Evolutionary conservation across 2,888 invertebrate genomes (phyloP), one percentile per base, ranked within the genome.

Genomic region (Oegoconia quadripuncta): DNA sequence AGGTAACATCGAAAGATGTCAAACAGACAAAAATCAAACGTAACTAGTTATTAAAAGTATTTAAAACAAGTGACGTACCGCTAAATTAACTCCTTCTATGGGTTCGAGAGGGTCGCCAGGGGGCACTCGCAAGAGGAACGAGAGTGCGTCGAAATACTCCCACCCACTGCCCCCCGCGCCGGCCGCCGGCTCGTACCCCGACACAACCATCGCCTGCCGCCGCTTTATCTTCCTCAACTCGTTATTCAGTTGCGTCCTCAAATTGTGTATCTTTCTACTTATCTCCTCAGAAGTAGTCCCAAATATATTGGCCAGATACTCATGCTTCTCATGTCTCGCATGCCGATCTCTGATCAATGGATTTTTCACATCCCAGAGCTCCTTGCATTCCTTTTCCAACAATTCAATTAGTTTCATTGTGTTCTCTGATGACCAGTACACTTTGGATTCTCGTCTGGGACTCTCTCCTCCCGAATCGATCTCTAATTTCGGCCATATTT

Each of bases 71-170:
- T 37, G 43, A 50, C 64, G 35, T 63, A 84, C 84, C 80, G 70
- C 83, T 22, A 83, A 59, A 56, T 83, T 84, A 49, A 83, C 77
- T 34, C 72, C 63, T 25, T 82, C 81, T 41, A 71, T 52, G 17
- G 50, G 42, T 22, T 76, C 76, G 18, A 71, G 55, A 22, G 74
- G 66, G 47, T 82, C 78, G 38, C 41, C 51, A 34, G 57, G 44
- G 44, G 71, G 62, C 39, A 66, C 61, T 38, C 73, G 64, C 51
- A 70, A 58, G 44, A 84, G 54, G 43, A 83, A 86, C 40, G 72
- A 63, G 34, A 86, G 64, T 37, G 81, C 67, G 23, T 86, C 83
- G 49, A 86, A 86, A 48, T 86, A 80, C 56, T 84, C 84, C 86
- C 86, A 86, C 34, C 72, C 67, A 44, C 82, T 83, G 23, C 49